Conservation (phyloP, 2,888 invertebrate species). For the Pemphredon lugubris region DNA sequence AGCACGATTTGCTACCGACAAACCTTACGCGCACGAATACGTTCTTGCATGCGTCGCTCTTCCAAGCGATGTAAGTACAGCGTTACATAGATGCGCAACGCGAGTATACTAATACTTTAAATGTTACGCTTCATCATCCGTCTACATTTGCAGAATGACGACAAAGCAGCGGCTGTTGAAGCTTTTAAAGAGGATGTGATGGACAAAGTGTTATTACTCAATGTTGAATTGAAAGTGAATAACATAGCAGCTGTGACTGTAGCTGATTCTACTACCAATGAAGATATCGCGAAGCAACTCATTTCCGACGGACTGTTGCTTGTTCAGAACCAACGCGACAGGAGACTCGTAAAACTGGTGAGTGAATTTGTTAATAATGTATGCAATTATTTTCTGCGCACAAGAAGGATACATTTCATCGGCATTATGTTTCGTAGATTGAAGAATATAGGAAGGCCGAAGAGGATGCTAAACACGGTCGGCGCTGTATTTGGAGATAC, state of each 20-base stretch:
- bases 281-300: conserved; percentile 89
- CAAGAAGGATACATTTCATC: background rate
- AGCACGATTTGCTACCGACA: conserved; percentile 87
- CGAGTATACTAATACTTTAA: no score
- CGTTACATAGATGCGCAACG: no score
- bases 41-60: conserved; percentile 91
- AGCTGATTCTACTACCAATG: conserved; percentile 84
- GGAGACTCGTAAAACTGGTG: conserved; percentile 89
- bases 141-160: conserved; percentile 84
- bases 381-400: background rate
- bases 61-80: conserved; percentile 89
- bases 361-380: no score
- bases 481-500: conserved; percentile 97
- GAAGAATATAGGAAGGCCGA: conserved; percentile 93
- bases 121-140: background rate
- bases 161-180: conserved; percentile 88
- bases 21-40: conserved; percentile 94
- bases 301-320: conserved; percentile 93
- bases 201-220: conserved; percentile 90
- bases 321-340: conserved; percentile 91
- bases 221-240: conserved; percentile 88
- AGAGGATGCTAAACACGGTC: conserved; percentile 91
- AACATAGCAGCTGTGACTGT: conserved; percentile 84
- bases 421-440: conserved; percentile 80
- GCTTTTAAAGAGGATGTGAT: conserved; percentile 84